Base-by-base conservation (phyloP, 2,888 invertebrate genomes). In the Aelia acuminata region DNA sequence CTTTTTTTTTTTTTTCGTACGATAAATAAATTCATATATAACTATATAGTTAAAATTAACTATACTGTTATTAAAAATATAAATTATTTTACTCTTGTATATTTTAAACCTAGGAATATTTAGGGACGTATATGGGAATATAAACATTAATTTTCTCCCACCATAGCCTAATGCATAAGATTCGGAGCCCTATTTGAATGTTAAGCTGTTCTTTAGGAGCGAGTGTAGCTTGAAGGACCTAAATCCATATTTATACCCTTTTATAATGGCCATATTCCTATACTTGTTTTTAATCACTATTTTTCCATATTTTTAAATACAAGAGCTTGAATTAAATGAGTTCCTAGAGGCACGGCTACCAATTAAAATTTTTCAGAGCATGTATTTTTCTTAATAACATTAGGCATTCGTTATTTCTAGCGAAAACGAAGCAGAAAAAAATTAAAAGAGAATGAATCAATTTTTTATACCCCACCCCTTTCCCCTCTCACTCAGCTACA, bases 281-380 rank as follows among this genome's bases (percentile, higher is more conserved):
- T 63, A 63, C 63, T 63, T 63, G 63, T 31, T 63, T 63, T 63
- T 63, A 63, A 63, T 63, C 63, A 63, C 63, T 63, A 63, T 63
- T 63, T 63, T 63, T 63, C 63, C 63, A 63, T 63, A 63, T 63
- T 63, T 63, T 31, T 31, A 63, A 63, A 63, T 63, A 63, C 63
- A 63, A 63, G 31, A 22, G 63, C 31, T 31, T 63, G 63, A 63
- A 63, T 63, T 63, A 63, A 63, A 63, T 31, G 63, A 63, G 63
- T 35, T 4, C 63, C 7, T 3, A 3, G 31, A 18, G n/a, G n/a
- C n/a, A n/a, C 31, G 31, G 63, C 31, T 63, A 63, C 63, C 63
- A 63, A 63, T 63, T 63, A 63, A 31, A 63, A 63, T 31, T 63
- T n/a, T 4, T 35, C 8, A 63, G 31, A 63, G 31, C 31, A 31